Conservation (phyloP, 2,888 invertebrate genomes). For the Athripsodes cinereus region DNA sequence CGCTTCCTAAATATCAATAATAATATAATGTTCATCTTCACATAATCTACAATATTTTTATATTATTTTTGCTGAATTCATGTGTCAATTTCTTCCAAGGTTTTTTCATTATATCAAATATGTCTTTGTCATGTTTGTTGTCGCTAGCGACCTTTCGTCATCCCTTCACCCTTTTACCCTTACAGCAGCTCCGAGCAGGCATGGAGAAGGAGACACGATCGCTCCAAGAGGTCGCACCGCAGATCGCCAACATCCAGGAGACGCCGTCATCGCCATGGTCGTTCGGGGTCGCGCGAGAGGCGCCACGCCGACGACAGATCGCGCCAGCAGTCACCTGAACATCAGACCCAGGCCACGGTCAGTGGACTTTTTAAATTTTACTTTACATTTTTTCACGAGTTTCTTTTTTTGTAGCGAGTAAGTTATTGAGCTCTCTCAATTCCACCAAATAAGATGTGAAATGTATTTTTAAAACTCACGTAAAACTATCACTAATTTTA, state of each 20-base stretch:
- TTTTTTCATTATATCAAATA: background rate
- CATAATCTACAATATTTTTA: background rate
- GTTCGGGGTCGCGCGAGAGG: conserved; percentile 13
- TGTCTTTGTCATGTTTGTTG: background rate
- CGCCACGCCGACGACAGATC: conserved; percentile 26
- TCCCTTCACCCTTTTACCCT: conserved; percentile 2
- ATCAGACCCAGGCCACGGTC: conserved; percentile 16
- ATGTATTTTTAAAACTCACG: no score
- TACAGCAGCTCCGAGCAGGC: conserved; percentile 61
- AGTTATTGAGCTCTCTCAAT: background rate
- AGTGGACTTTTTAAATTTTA: conserved; percentile 5
- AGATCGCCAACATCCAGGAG: conserved; percentile 75
- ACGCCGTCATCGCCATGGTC: conserved; percentile 53
- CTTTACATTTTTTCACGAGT: background rate
- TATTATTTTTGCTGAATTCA: no score
- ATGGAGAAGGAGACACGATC: conserved; percentile 73
- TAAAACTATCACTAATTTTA: no score
- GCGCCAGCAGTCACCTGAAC: conserved; percentile 37
- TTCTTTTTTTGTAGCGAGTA: background rate
- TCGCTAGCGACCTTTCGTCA: background rate
- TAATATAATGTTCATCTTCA: background rate
- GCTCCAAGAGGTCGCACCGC: conserved; percentile 80
- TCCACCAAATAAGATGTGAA: background rate
- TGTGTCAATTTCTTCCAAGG: background rate
- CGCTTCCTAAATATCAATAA: background rate